These are phyloP conservation scores for Sycobia sp. DNA, from an alignment of 1,140 invertebrate species.

Conservation along the genomic window DNA sequence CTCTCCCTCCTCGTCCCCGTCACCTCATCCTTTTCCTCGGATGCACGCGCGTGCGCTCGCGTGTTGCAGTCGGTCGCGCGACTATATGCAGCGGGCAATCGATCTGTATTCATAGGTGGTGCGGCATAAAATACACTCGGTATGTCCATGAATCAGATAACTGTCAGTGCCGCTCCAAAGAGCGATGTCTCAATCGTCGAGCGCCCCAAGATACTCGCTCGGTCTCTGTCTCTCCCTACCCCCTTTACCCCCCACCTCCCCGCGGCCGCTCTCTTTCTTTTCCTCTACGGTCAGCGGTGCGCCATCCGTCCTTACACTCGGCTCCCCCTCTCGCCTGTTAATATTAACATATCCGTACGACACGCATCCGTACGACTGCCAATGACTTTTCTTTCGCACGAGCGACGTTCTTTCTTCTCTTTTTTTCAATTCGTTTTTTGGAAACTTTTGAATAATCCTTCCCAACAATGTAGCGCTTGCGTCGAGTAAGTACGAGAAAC, in stretches of 20 bases:
- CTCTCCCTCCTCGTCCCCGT: not conserved
- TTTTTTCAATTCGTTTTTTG: not conserved
- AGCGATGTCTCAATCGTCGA: slow-evolving; percentile 59
- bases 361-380: slow-evolving; percentile 16
- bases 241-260: slow-evolving; percentile 26
- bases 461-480: too few relatives aligned
- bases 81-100: slow-evolving; percentile 50
- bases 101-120: slow-evolving; percentile 64
- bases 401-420: not conserved
- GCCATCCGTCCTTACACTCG: not conserved
- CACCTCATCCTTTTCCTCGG: not conserved
- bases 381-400: slow-evolving; percentile 17
- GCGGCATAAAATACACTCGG: slow-evolving; percentile 62
- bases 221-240: slow-evolving; percentile 21
- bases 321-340: not conserved
- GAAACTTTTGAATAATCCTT: too few relatives aligned
- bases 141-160: slow-evolving; percentile 65
- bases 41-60: not conserved
- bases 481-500: too few relatives aligned
- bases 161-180: slow-evolving; percentile 57
- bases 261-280: slow-evolving; percentile 13
- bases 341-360: too few relatives aligned
- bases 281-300: too few relatives aligned
- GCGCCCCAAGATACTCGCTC: slow-evolving; percentile 35
- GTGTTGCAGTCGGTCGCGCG: slow-evolving; percentile 36